Evolutionary conservation across 2,113 vertebrate genomes (phyloP).

Genomic region (Petromus typicus): DNA sequence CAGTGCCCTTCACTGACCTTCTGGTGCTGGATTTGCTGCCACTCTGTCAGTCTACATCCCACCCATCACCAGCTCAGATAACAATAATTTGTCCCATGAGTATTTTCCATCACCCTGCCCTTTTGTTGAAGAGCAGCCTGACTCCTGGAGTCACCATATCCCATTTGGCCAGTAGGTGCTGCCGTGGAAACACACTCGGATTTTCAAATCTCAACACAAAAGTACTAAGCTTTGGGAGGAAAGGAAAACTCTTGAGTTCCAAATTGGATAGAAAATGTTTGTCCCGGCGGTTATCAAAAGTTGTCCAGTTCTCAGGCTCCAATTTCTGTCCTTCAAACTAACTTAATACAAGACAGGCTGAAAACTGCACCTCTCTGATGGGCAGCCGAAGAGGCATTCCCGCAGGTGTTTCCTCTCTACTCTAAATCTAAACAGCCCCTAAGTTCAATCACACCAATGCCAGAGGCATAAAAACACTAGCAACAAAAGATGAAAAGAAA

Average conservation of each 20-base stretch:
- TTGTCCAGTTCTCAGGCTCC: conserved; percentile 12
- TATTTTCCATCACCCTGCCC: neutral
- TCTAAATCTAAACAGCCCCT: conserved; percentile 46
- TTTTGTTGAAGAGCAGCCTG: accelerated
- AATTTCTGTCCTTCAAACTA: conserved; percentile 41
- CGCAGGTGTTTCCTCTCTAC: conserved; percentile 44
- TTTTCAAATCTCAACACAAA: neutral
- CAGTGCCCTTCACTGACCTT: neutral
- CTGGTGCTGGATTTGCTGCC: neutral
- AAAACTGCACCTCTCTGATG: neutral
- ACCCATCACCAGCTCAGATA: neutral
- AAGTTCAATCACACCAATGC: conserved; percentile 29
- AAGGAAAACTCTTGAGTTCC: conserved; percentile 52
- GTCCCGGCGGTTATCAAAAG: neutral
- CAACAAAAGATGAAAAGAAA: conserved; percentile 50
- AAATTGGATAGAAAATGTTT: neutral
- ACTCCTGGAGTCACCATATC: neutral
- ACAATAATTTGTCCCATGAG: neutral
- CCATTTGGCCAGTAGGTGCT: conserved; percentile 61
- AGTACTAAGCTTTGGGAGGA: neutral
- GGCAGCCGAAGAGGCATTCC: neutral
- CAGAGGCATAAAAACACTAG: neutral
- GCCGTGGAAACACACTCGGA: neutral
- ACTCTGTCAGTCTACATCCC: neutral
- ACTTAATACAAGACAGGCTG: conserved; percentile 7